Conservation (phyloP, 2,797 vertebrate genomes). For the Psittacula echo region DNA sequence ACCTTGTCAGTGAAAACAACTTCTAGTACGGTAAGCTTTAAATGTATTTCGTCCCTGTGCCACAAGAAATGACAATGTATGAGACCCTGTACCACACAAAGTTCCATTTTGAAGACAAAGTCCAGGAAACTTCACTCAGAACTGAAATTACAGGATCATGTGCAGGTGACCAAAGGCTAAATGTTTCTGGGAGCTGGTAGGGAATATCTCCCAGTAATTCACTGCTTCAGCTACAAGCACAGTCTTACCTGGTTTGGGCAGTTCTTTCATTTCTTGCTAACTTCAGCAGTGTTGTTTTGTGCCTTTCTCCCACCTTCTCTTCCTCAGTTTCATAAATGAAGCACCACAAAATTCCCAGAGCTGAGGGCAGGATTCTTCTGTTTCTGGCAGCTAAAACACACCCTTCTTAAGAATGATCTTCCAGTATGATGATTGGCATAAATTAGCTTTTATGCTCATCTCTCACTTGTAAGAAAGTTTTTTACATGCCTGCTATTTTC, state of each 20-base stretch:
- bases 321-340: background rate
- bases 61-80: background rate
- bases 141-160: background rate
- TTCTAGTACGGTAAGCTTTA: background rate
- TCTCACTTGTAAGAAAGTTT: background rate
- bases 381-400: background rate
- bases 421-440: background rate
- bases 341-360: background rate
- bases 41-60: background rate
- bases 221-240: background rate
- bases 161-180: background rate
- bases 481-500: background rate
- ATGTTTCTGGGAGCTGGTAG: background rate
- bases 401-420: background rate
- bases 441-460: background rate
- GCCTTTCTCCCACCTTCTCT: background rate
- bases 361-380: background rate
- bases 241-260: background rate
- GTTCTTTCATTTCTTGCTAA: background rate
- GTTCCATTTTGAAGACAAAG: background rate
- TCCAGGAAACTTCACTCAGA: background rate
- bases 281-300: background rate
- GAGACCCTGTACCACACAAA: background rate
- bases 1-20: background rate
- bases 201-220: background rate